Base-by-base conservation (phyloP, 2,113 vertebrate species). In the Petrocephalus zakoni region DNA sequence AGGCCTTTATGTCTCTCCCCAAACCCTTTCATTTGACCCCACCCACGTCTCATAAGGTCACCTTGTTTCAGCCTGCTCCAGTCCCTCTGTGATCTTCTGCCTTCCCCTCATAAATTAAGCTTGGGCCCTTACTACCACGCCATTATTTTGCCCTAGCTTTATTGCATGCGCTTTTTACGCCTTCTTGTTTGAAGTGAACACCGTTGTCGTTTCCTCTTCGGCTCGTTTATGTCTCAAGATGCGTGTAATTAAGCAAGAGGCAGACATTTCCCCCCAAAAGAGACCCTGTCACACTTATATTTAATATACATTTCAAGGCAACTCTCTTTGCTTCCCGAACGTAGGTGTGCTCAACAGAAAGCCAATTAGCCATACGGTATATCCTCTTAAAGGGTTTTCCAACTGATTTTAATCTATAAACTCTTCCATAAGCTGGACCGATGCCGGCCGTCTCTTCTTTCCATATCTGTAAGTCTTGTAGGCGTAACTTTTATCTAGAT, bases 121-220 rank as follows among this genome's bases (percentile, higher is more conserved):
- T 89, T 61, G 89, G 87, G 83, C 91, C 92, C 93, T 92, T 93
- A 93, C 75, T 90, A 91, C 89, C 89, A 55, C 55, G 34, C 86
- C 90, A 53, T 90, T 89, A 92, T 92, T 93, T 91, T 91, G 90
- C 92, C 87, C 84, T 91, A 92, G 90, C 90, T 94, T 94, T 93
- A 93, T 91, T 91, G 90, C 93, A 91, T 90, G 68, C 90, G 90
- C 91, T 93, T 93, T 78, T 92, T 92, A 93, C 90, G 88, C 93
- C 92, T 91, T 86, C 88, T 90, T 78, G 90, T 94, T 95, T 93
- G 94, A 95, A 94, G 93, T 94, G 90, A 91, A 85, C 87, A 47
- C 58, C 53, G 88, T 90, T 93, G 91, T 94, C 92, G 92, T 94
- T 93, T 94, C 93, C 93, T 94, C 92, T 89, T 92, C 89, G 42